A percentile compares a stretch with the other conserved stretches of the same genome.
These are phyloP conservation scores for Nasonia vitripennis DNA, from an alignment of 1,140 invertebrate species.

Conservation along the genomic window DNA sequence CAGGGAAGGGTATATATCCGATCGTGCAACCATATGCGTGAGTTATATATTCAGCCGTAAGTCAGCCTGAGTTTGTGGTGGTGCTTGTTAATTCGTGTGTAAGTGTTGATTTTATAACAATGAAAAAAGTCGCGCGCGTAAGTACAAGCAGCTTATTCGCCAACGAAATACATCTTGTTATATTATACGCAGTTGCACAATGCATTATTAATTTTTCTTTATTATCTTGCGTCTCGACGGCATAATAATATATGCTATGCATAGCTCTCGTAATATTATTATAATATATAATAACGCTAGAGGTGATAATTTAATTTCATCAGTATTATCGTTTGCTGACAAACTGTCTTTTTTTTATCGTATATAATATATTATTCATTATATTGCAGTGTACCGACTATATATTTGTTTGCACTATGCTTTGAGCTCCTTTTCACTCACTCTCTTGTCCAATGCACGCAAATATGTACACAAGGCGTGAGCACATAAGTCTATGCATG, in stretches of 20 bases:
- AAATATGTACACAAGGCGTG: conserved; percentile 50
- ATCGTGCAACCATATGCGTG: no score
- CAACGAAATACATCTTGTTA: neutral
- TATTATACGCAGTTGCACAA: neutral
- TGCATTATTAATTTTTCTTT: neutral
- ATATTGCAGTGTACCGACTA: conserved; percentile 30
- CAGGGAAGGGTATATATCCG: no score
- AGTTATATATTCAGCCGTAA: no score
- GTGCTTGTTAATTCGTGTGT: no score
- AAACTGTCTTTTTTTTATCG: neutral
- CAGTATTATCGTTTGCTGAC: neutral
- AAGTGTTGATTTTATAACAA: no score
- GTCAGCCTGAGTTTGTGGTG: no score
- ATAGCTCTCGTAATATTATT: neutral
- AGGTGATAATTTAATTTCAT: neutral
- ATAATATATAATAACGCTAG: neutral
- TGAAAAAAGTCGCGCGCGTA: neutral
- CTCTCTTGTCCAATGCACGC: conserved; percentile 54
- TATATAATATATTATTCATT: no score
- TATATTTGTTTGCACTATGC: conserved; percentile 60
- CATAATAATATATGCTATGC: neutral
- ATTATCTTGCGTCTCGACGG: no score
- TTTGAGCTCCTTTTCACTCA: conserved; percentile 70
- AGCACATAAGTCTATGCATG: conserved; percentile 52
- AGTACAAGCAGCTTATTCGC: neutral